Conservation (phyloP, 2,888 invertebrate genomes). For the Ophraella communa region DNA sequence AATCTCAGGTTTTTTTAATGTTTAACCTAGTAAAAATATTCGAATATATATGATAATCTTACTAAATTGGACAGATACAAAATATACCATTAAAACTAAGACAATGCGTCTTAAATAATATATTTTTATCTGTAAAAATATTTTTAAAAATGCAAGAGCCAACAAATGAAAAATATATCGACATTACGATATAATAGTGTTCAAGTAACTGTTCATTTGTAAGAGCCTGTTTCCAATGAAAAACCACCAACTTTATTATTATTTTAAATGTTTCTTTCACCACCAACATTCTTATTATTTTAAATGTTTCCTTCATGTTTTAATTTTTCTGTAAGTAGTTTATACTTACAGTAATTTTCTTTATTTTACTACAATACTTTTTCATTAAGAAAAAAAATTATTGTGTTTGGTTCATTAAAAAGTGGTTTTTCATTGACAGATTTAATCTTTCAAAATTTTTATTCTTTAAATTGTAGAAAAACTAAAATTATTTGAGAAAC, state of each 20-base stretch:
- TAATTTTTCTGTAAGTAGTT: too few species aligned
- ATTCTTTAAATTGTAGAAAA: conserved; percentile 29
- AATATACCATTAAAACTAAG: too few species aligned
- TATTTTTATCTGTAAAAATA: neutral
- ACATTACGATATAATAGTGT: conserved; percentile 32
- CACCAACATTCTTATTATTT: too few species aligned
- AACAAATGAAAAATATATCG: conserved; percentile 7
- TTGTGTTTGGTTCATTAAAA: too few species aligned
- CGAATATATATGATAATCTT: too few species aligned
- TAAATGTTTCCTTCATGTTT: too few species aligned
- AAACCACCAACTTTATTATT: too few species aligned
- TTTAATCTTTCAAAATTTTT: conserved; percentile 26
- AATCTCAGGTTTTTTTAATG: conserved; percentile 31
- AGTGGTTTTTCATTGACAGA: conserved; percentile 1
- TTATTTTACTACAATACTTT: too few species aligned
- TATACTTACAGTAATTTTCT: too few species aligned
- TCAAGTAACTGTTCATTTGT: conserved; percentile 29
- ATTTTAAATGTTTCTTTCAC: too few species aligned
- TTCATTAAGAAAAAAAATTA: too few species aligned
- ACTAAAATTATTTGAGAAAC: conserved; percentile 5
- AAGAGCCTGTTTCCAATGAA: conserved; percentile 11
- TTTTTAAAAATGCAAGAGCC: conserved; percentile 1
- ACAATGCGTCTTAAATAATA: neutral
- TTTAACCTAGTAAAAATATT: too few species aligned
- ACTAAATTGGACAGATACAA: neutral